Evolutionary conservation across 2,888 invertebrate species (phyloP).

Genomic region (Cheilosia impressa): DNA sequence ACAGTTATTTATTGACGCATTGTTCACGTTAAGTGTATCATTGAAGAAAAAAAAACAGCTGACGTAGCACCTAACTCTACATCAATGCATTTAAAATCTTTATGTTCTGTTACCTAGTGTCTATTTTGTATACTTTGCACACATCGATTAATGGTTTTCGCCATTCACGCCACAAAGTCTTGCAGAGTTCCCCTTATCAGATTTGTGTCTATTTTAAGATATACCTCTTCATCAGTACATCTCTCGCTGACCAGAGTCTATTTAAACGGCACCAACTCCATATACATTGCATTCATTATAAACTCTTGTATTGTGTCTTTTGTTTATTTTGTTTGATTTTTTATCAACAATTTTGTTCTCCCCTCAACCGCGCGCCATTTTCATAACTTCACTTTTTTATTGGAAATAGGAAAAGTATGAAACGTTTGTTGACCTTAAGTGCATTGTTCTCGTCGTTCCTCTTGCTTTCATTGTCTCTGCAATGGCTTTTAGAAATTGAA

Average conservation of each 20-base stretch:
- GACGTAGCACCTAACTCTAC: too few relatives aligned
- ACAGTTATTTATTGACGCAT: too few relatives aligned
- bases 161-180: conserved; percentile 17
- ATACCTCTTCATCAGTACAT: conserved; percentile 41
- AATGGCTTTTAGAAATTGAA: conserved; percentile 20
- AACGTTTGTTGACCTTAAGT: conserved; percentile 43
- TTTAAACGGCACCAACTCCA: conserved; percentile 1
- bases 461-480: conserved; percentile 14
- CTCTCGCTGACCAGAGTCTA: conserved; percentile 19
- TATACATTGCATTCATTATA: neutral
- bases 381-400: neutral
- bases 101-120: neutral
- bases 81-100: too few relatives aligned
- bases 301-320: conserved; percentile 21
- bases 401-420: conserved; percentile 13
- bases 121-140: neutral
- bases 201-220: conserved; percentile 57
- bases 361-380: conserved; percentile 3
- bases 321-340: conserved; percentile 28
- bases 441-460: conserved; percentile 11
- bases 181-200: conserved; percentile 52
- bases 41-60: too few relatives aligned
- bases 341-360: neutral
- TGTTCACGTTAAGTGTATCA: too few relatives aligned
- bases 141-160: conserved; percentile 12